A percentile compares a stretch with the other conserved stretches of the same genome.
Conservation (phyloP, 2,113 vertebrate species). For the Mixornis gularis region DNA sequence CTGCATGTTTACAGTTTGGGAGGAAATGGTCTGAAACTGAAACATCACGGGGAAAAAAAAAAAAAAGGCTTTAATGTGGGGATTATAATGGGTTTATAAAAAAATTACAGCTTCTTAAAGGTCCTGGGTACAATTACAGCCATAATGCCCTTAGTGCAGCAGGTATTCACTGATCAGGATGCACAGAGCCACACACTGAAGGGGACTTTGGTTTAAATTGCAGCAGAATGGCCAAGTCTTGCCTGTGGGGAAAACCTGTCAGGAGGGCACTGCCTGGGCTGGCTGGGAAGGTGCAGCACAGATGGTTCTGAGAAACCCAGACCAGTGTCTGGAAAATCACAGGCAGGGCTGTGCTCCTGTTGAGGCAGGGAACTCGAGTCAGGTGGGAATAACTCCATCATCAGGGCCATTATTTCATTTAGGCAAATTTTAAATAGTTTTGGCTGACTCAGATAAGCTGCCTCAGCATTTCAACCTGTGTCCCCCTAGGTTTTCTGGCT, state of each 20-base stretch:
- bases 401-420: not conserved
- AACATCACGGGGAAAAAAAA: not conserved
- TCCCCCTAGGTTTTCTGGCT: too few relatives aligned
- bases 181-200: not conserved
- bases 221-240: not conserved
- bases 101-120: not conserved
- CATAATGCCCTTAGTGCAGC: not conserved
- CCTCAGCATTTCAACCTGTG: not conserved
- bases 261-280: not conserved
- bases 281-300: not conserved
- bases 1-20: not conserved
- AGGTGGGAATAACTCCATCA: not conserved
- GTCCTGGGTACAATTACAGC: not conserved
- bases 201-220: not conserved
- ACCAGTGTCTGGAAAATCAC: not conserved
- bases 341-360: not conserved
- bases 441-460: not conserved
- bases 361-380: not conserved
- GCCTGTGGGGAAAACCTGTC: not conserved
- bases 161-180: not conserved
- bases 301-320: not conserved
- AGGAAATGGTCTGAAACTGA: slow-evolving; percentile 14
- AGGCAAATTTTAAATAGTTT: not conserved
- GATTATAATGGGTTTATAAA: not conserved
- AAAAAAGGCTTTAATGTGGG: not conserved